Conservation (phyloP, 37 sponge, comb jelly and placozoan genomes). For the Ianthella basta region DNA sequence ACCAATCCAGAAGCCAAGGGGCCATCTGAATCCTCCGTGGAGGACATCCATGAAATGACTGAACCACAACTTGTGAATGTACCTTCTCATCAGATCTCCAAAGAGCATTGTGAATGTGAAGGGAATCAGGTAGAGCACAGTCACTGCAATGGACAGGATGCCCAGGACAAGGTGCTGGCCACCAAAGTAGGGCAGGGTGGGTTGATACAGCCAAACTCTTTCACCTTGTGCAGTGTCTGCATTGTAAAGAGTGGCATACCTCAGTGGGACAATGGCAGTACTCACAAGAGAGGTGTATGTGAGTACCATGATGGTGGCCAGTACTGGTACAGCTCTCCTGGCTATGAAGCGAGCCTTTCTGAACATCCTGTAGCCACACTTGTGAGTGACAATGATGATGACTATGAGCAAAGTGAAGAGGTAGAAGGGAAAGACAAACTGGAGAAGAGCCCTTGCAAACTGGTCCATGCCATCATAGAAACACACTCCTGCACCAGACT, state of each 20-base stretch:
- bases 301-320: constrained; percentile 42
- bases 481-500: background rate
- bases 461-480: background rate
- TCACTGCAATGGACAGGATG: background rate
- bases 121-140: constrained; percentile 11
- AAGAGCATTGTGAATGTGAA: constrained; percentile 27
- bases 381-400: constrained; percentile 28
- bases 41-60: constrained; percentile 22
- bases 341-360: constrained; percentile 2
- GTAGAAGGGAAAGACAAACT: constrained; percentile 8
- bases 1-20: constrained; percentile 13
- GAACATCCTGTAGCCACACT: background rate
- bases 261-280: constrained; percentile 3
- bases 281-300: constrained; percentile 31
- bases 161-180: constrained; percentile 11
- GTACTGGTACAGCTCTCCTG: constrained; percentile 18
- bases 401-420: constrained; percentile 39
- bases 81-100: constrained; percentile 1
- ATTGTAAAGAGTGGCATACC: background rate
- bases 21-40: background rate
- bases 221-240: background rate
- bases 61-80: background rate
- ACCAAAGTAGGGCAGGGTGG: background rate
- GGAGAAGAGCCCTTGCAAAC: background rate
- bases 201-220: constrained; percentile 3